phyloP scores from a whole-genome alignment of 2,888 invertebrate genomes.

The Yponomeuta evonymella region DNA sequence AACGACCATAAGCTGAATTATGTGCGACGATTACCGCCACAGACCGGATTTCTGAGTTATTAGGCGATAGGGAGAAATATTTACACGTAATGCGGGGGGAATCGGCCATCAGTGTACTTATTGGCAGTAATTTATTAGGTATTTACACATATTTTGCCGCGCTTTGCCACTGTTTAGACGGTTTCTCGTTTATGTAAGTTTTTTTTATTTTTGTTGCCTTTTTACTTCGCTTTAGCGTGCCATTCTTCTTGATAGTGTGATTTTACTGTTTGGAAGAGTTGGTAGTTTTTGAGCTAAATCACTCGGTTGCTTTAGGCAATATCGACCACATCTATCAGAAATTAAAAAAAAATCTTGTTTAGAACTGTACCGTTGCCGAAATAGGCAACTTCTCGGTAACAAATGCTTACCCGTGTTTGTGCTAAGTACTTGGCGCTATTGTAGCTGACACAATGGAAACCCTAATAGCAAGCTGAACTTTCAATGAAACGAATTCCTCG shows the following conservation, averaged over 20 bases:
- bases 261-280: too few relatives aligned
- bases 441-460: conserved; percentile 4
- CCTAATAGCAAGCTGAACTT: conserved; percentile 6
- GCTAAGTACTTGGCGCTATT: neutral
- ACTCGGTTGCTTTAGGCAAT: too few relatives aligned
- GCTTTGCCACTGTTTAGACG: neutral
- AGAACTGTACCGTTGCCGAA: too few relatives aligned
- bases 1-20: conserved; percentile 7
- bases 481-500: conserved; percentile 3
- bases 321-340: too few relatives aligned
- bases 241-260: too few relatives aligned
- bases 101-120: neutral
- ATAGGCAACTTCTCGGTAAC: neutral
- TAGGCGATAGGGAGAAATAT: neutral
- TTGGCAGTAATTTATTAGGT: neutral
- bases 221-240: too few relatives aligned
- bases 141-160: neutral
- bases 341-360: too few relatives aligned
- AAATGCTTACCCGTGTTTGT: neutral
- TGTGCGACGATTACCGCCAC: conserved; percentile 3
- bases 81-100: conserved; percentile 1
- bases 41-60: conserved; percentile 8
- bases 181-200: too few relatives aligned
- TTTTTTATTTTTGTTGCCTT: too few relatives aligned
- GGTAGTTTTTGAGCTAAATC: too few relatives aligned